phyloP scores from a whole-genome alignment of 2,113 vertebrate genomes.

The Benitochromis conjunctus region DNA sequence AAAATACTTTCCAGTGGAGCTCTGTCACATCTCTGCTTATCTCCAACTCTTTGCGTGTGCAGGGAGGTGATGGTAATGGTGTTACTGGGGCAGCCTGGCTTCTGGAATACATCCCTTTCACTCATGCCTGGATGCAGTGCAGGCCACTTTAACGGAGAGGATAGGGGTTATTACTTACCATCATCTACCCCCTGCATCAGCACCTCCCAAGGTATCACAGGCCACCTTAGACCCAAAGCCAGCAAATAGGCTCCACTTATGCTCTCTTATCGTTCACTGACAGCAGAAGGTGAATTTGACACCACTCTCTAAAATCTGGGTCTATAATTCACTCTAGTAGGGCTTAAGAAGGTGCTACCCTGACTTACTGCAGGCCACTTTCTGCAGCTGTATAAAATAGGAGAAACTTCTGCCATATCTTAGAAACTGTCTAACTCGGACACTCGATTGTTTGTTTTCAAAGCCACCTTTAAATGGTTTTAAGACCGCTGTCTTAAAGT shows the following conservation, averaged over 20 bases:
- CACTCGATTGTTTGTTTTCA: slow-evolving; percentile 41
- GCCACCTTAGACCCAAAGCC: not conserved
- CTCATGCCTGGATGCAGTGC: slow-evolving; percentile 16
- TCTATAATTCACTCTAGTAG: slow-evolving; percentile 8
- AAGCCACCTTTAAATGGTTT: slow-evolving; percentile 26
- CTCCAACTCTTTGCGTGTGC: slow-evolving; percentile 21
- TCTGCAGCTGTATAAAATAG: not conserved
- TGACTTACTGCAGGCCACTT: slow-evolving; percentile 4
- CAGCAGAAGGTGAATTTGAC: slow-evolving; percentile 31
- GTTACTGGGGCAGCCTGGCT: not conserved
- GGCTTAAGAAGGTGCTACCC: slow-evolving; percentile 15
- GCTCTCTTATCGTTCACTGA: slow-evolving; percentile 28
- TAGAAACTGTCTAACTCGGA: slow-evolving; percentile 1
- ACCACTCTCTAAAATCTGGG: not conserved
- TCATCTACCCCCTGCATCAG: not conserved
- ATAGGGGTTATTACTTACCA: not conserved
- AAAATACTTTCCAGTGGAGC: slow-evolving; percentile 21
- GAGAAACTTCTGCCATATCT: not conserved
- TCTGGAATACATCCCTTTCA: slow-evolving; percentile 49
- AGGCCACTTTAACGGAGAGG: slow-evolving; percentile 38
- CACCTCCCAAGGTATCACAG: slow-evolving; percentile 4
- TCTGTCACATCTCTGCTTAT: slow-evolving; percentile 48
- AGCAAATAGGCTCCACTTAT: not conserved
- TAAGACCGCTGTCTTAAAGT: slow-evolving; percentile 23
- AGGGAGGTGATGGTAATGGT: not conserved